Evolutionary conservation across 2,113 vertebrate genomes (phyloP).

Genomic region (Neogobius melanostomus): DNA sequence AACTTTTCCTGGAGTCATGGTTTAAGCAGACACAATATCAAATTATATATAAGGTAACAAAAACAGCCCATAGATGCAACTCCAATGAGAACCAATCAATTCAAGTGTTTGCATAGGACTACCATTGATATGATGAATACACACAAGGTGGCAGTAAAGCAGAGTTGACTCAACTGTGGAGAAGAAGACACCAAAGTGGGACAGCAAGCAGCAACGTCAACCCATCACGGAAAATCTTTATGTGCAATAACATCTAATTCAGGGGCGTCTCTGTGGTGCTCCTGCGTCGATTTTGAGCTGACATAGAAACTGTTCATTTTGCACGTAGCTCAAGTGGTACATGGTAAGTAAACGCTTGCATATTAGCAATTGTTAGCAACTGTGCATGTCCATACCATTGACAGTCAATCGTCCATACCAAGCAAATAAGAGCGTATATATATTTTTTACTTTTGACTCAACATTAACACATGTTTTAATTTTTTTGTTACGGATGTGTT

Average conservation of each 20-base stretch:
- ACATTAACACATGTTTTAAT: not conserved
- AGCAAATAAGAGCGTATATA: no score
- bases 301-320: not conserved
- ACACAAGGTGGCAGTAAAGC: not conserved
- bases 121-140: not conserved
- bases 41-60: no score
- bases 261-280: not conserved
- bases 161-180: not conserved
- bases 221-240: not conserved
- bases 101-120: not conserved
- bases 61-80: no score
- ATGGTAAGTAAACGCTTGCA: not conserved
- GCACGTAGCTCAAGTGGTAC: no score
- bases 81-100: no score
- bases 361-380: not conserved
- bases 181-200: not conserved
- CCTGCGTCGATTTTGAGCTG: no score
- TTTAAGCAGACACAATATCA: slow-evolving; percentile 54
- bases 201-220: not conserved
- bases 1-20: slow-evolving; percentile 60
- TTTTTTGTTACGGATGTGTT: not conserved
- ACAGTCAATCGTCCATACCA: no score
- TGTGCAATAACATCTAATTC: not conserved
- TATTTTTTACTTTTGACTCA: not conserved
- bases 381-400: not conserved